Evolutionary conservation across 2,888 invertebrate species (phyloP).

Genomic region (Papilio protenor): DNA sequence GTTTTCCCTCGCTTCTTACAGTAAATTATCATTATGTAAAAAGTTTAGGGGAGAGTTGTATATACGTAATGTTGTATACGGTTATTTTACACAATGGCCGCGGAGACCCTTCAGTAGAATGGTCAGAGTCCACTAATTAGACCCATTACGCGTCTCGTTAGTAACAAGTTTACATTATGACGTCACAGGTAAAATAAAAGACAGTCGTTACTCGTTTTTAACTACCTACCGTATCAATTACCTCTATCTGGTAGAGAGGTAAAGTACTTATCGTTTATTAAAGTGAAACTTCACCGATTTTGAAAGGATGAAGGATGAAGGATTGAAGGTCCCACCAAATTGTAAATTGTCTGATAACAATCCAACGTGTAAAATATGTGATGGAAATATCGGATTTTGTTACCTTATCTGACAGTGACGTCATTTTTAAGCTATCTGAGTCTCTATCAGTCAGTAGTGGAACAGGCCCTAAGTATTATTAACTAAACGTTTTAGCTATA

Average conservation of each 20-base stretch:
- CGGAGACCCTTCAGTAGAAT: slow-evolving; percentile 27
- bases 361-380: too few relatives aligned
- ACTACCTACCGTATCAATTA: neutral
- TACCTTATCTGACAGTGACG: too few relatives aligned
- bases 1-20: slow-evolving; percentile 34
- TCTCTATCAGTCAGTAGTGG: too few relatives aligned
- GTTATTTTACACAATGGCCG: slow-evolving; percentile 18
- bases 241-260: neutral
- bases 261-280: neutral
- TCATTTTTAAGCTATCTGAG: too few relatives aligned
- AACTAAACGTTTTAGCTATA: too few relatives aligned
- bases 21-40: slow-evolving; percentile 48
- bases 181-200: neutral
- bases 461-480: too few relatives aligned
- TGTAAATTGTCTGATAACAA: too few relatives aligned
- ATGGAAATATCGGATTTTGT: too few relatives aligned
- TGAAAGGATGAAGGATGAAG: too few relatives aligned
- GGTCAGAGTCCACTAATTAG: slow-evolving; percentile 26
- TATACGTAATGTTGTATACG: slow-evolving; percentile 8
- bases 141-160: slow-evolving; percentile 3
- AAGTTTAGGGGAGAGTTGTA: slow-evolving; percentile 42
- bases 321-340: too few relatives aligned
- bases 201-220: neutral
- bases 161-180: slow-evolving; percentile 1
- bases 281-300: neutral